Conservation (phyloP, 30 jellyfish, hydroid and myxozoan species). For the Mastigias papua region DNA sequence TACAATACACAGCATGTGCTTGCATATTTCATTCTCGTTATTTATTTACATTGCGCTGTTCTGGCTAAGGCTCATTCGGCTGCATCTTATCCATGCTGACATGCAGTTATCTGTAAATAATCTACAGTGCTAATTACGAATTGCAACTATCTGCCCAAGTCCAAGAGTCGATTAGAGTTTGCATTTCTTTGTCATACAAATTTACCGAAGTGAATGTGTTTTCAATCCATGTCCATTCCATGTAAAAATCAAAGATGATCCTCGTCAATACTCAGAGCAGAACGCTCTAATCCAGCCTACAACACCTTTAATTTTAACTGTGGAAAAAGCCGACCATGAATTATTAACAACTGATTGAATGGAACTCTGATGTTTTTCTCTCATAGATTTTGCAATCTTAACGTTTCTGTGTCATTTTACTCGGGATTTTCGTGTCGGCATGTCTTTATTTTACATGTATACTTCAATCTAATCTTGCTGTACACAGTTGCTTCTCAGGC, state of each 20-base stretch:
- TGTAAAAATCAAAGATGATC: conserved; percentile 38
- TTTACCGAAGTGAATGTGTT: conserved; percentile 59
- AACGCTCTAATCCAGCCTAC: conserved; percentile 51
- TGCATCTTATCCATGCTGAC: conserved; percentile 12
- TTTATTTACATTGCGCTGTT: conserved; percentile 12
- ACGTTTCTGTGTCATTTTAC: conserved; percentile 43
- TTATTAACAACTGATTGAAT: conserved; percentile 37
- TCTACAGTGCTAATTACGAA: conserved; percentile 22
- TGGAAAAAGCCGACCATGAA: conserved; percentile 66
- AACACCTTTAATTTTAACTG: conserved; percentile 36
- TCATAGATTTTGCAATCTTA: conserved; percentile 53
- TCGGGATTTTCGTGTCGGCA: conserved; percentile 16
- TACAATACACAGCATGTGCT: conserved; percentile 11
- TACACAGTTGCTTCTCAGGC: conserved; percentile 1
- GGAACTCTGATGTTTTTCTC: conserved; percentile 48
- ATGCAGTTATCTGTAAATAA: conserved; percentile 22
- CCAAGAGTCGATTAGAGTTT: conserved; percentile 54
- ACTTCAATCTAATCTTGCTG: neutral
- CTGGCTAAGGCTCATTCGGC: conserved; percentile 42
- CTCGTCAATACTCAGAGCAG: conserved; percentile 31
- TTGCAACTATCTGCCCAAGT: conserved; percentile 31
- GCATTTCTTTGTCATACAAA: conserved; percentile 56
- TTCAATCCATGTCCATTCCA: conserved; percentile 42
- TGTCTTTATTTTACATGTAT: neutral
- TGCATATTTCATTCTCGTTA: neutral